Conservation (phyloP, 2,797 vertebrate species). For the Enteromius paludinosus region DNA sequence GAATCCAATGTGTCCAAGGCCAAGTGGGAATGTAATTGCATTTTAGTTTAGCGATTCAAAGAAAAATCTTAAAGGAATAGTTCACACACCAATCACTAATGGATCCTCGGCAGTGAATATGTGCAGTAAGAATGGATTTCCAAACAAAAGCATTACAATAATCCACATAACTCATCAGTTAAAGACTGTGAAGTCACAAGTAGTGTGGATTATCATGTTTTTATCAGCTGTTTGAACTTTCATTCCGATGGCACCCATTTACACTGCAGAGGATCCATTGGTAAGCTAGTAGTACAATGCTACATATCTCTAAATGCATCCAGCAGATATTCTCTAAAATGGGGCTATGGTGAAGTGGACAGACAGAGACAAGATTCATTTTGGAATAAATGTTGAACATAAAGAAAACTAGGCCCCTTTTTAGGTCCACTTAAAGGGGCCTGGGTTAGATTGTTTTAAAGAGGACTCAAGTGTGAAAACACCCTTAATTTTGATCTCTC, state of each 20-base stretch:
- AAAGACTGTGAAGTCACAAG: not conserved
- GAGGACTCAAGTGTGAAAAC: too few relatives aligned
- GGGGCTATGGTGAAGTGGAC: too few relatives aligned
- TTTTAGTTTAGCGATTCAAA: not conserved
- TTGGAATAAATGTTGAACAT: too few relatives aligned
- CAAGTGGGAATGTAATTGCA: not conserved
- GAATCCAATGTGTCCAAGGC: not conserved
- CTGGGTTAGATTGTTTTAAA: too few relatives aligned
- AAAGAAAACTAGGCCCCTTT: too few relatives aligned
- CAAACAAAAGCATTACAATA: not conserved
- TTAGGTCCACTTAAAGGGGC: too few relatives aligned
- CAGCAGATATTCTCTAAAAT: too few relatives aligned
- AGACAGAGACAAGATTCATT: too few relatives aligned
- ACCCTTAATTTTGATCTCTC: not conserved
- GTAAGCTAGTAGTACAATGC: not conserved
- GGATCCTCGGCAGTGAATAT: not conserved
- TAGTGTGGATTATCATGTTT: not conserved
- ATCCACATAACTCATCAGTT: not conserved
- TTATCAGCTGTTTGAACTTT: not conserved
- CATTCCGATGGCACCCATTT: not conserved
- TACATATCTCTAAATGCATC: too few relatives aligned
- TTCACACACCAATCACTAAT: not conserved
- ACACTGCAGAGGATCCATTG: not conserved
- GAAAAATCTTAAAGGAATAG: not conserved
- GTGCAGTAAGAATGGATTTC: not conserved